Conservation (phyloP, 2,797 vertebrate species). For the Phrynocephalus guinanensis region DNA sequence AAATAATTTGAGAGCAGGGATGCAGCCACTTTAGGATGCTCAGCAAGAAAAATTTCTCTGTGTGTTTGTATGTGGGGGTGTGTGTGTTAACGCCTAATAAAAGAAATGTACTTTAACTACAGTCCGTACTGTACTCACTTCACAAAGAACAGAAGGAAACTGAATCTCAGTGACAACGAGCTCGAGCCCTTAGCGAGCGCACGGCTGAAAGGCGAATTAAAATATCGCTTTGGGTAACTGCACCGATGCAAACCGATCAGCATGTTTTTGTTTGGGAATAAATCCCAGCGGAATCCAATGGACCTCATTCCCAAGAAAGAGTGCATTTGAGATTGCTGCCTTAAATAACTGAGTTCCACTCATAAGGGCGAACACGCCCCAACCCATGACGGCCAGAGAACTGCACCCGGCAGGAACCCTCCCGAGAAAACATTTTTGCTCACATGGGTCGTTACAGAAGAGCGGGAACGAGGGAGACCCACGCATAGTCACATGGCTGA, state of each 20-base stretch:
- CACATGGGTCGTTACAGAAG: neutral
- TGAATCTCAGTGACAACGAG: no score
- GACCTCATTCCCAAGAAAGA: neutral
- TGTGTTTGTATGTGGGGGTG: no score
- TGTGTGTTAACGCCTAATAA: no score
- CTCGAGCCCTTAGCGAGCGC: neutral
- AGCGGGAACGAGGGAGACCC: no score
- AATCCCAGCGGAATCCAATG: neutral
- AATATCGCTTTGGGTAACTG: no score
- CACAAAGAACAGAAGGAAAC: neutral
- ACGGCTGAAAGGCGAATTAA: neutral
- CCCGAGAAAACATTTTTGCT: neutral
- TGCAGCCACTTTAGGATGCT: no score
- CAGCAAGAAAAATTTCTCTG: no score
- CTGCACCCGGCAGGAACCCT: neutral
- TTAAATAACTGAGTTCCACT: neutral
- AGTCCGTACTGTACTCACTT: neutral
- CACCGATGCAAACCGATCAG: no score
- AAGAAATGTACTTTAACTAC: no score
- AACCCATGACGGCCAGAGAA: neutral
- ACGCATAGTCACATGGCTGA: neutral
- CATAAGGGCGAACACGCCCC: no score
- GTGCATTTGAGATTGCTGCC: neutral
- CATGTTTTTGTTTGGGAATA: neutral
- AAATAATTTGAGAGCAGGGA: no score